Percentiles rank a stretch among this genome's conserved stretches.
Conservation (phyloP, 2,888 invertebrate genomes). For the Patella pellucida region DNA sequence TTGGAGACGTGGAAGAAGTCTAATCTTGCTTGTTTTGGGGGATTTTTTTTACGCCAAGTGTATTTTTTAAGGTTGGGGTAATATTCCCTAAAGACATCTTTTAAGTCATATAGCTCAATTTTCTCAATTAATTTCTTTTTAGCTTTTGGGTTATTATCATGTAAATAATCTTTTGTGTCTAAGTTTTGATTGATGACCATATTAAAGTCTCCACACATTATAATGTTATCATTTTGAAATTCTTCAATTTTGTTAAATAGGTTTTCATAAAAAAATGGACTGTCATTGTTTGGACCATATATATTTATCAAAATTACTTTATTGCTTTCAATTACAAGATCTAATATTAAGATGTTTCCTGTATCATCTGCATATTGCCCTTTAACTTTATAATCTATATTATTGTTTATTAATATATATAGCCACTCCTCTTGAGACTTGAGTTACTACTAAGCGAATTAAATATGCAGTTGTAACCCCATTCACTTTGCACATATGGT, state of each 20-base stretch:
- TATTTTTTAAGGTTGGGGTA: too few relatives aligned
- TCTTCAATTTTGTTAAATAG: background rate
- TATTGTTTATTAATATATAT: slow-evolving; percentile 17
- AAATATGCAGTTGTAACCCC: background rate
- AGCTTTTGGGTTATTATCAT: slow-evolving; percentile 12
- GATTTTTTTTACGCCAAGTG: too few relatives aligned
- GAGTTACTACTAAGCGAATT: slow-evolving; percentile 4
- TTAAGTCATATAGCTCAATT: background rate
- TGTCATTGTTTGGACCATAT: slow-evolving; percentile 19
- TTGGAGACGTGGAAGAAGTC: too few relatives aligned
- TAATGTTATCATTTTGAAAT: background rate
- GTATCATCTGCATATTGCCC: background rate
- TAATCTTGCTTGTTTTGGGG: too few relatives aligned
- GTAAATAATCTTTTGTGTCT: slow-evolving; percentile 10
- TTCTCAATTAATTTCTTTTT: background rate
- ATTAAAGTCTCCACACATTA: slow-evolving; percentile 16
- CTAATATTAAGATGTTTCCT: slow-evolving; percentile 4
- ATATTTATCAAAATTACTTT: slow-evolving; percentile 2
- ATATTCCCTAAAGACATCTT: background rate
- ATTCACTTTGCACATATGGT: background rate
- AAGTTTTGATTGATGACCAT: slow-evolving; percentile 8
- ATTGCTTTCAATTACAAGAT: slow-evolving; percentile 2
- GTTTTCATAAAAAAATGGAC: slow-evolving; percentile 15
- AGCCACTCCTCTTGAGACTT: slow-evolving; percentile 2
- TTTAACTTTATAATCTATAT: slow-evolving; percentile 16